Base-by-base conservation (phyloP, 2,113 vertebrate species). In the Stigmatopora nigra region DNA sequence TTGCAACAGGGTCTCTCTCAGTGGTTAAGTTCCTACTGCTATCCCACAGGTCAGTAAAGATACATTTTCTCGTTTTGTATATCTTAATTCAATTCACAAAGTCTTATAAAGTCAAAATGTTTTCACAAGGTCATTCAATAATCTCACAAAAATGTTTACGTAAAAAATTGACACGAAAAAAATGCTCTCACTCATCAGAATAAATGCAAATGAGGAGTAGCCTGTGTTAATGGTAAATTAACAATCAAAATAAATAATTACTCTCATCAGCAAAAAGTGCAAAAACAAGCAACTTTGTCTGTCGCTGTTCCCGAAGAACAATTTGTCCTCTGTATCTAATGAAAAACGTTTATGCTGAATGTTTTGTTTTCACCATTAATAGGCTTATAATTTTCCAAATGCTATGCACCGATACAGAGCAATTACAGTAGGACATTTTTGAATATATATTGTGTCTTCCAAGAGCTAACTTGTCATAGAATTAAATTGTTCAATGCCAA, bases 181-280 rank as follows among this genome's bases (percentile, higher is more conserved):
- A 5, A 56, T 53, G 19, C 11, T 52, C 35, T 70, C 20, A 71
- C 70, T n/a, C 38, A 58, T 65, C 49, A 76, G 70, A 63, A 16
- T 35, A 64, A 53, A 53, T 53, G 5, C 19, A 55, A 55, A 12
- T 56, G 61, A 44, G 66, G 65, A 61, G 61, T 72, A 46, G 35
- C 61, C 51, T 64, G 61, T 53, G 61, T 19, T 63, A 67, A 67
- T 62, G 69, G 70, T 22, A 48, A 61, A 80, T 71, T 64, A 68
- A 49, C 65, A 70, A 73, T 71, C 60, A 66, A 66, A 76, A 70
- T 63, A 66, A 76, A 70, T 63, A 72, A 78, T 70, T 66, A 55
- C 31, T 67, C 64, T 44, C 64, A 77, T 56, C 44, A 56, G 66
- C 58, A 65, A 41, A 72, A 78, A 78, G 61, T 68, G 65, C 64